These are phyloP conservation scores for Punctoribates punctum DNA, from an alignment of 2,888 invertebrate species.

Conservation along the genomic window DNA sequence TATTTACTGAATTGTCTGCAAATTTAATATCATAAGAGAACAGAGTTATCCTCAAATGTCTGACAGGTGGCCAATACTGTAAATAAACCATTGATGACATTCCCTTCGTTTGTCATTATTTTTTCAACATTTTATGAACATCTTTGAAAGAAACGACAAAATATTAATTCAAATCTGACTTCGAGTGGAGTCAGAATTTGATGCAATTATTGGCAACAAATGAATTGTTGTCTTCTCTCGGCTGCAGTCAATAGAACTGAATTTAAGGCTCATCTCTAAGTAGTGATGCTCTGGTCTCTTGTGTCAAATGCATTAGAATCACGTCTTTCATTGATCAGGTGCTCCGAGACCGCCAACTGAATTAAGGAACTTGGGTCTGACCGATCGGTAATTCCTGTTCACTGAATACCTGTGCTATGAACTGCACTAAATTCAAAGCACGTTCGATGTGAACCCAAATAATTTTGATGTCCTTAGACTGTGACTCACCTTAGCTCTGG, in stretches of 20 bases:
- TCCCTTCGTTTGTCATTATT: not conserved
- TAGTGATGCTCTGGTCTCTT: not conserved
- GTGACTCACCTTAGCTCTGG: slow-evolving; percentile 13
- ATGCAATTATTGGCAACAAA: not conserved
- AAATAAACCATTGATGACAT: not conserved
- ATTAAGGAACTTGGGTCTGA: not conserved
- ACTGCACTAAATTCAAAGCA: slow-evolving; percentile 5
- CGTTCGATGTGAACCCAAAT: not conserved
- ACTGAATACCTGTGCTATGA: not conserved
- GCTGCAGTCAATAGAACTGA: not conserved
- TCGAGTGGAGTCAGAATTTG: too few relatives aligned
- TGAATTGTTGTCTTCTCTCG: not conserved
- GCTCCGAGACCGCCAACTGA: not conserved
- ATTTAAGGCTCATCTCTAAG: not conserved
- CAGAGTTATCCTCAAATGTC: slow-evolving; percentile 8
- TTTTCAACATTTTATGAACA: not conserved
- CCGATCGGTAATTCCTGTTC: not conserved
- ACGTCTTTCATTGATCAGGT: slow-evolving; percentile 17
- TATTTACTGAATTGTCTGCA: not conserved
- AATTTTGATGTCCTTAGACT: not conserved
- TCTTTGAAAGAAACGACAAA: not conserved
- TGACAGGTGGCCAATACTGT: slow-evolving; percentile 4
- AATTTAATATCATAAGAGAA: not conserved
- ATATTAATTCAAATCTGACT: not conserved
- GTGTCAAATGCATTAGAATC: not conserved